Conservation (phyloP, 2,888 invertebrate species). For the Gandaritis pyraliata region DNA sequence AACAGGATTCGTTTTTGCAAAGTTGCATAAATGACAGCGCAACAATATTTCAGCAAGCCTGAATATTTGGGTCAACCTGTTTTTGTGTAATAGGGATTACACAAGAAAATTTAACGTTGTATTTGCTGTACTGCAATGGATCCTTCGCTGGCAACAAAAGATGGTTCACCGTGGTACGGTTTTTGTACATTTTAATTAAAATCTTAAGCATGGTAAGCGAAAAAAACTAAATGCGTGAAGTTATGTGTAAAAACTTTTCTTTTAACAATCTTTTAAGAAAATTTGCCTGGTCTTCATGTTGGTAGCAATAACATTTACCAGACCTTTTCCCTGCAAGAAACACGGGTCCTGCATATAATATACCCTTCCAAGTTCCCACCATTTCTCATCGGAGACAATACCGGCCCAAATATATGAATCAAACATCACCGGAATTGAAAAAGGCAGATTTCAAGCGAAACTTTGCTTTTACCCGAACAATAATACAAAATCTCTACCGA, state of each 20-base stretch:
- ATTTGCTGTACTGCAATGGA: conserved; percentile 74
- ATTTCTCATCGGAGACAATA: conserved; percentile 38
- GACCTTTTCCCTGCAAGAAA: conserved; percentile 10
- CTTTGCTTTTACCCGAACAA: conserved; percentile 60
- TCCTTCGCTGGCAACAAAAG: conserved; percentile 74
- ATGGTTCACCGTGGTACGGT: conserved; percentile 72
- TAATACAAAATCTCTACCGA: conserved; percentile 69
- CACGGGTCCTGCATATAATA: conserved; percentile 1
- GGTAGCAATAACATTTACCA: conserved; percentile 1
- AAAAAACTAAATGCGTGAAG: conserved; percentile 1
- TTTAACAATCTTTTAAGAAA: background rate
- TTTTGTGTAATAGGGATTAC: conserved; percentile 81
- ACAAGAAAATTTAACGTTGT: conserved; percentile 80
- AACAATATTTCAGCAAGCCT: conserved; percentile 77
- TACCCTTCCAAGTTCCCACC: conserved; percentile 1
- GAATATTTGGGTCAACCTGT: conserved; percentile 83
- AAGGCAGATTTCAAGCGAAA: conserved; percentile 59
- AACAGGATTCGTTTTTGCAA: conserved; percentile 78
- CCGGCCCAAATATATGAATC: conserved; percentile 46
- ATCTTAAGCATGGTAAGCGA: conserved; percentile 69
- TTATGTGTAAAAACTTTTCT: background rate
- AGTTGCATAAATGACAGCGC: conserved; percentile 79
- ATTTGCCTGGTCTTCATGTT: background rate
- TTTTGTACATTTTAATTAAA: conserved; percentile 80
- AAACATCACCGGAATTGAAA: conserved; percentile 57